Percentiles rank a stretch among this genome's conserved stretches.
phyloP scores from a whole-genome alignment of 1,140 invertebrate species.

The Gonioctena quinquepunctata region DNA sequence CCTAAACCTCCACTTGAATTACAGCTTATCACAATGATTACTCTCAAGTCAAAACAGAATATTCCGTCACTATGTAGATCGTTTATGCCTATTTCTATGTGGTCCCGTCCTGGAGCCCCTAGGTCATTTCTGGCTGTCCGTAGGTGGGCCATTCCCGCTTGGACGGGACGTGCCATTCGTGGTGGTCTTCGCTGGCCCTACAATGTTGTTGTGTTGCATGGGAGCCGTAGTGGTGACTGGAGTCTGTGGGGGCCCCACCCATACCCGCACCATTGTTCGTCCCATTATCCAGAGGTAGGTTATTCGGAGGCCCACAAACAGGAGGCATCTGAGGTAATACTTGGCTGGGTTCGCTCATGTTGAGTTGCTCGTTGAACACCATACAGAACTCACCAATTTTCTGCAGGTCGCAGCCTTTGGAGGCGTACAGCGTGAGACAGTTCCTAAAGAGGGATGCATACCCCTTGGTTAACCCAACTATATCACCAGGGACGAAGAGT shows the following conservation, averaged over 20 bases:
- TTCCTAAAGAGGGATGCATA: conserved; percentile 90
- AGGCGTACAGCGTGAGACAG: conserved; percentile 88
- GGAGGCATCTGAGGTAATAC: conserved; percentile 58
- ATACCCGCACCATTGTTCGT: conserved; percentile 53
- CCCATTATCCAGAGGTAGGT: conserved; percentile 51
- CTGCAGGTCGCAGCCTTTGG: conserved; percentile 86
- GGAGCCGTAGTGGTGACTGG: conserved; percentile 23
- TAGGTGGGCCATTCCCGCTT: conserved; percentile 34
- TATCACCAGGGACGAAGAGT: conserved; percentile 85
- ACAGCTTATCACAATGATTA: no score
- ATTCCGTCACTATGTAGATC: not conserved
- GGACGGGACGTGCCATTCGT: conserved; percentile 25
- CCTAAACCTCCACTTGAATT: no score
- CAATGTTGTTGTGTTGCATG: conserved; percentile 28
- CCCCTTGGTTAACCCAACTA: conserved; percentile 85
- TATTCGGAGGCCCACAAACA: conserved; percentile 51
- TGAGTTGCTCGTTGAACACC: conserved; percentile 85
- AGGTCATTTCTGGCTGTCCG: conserved; percentile 46
- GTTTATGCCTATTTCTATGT: conserved; percentile 46
- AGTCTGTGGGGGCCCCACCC: conserved; percentile 41
- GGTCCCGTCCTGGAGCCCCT: conserved; percentile 46
- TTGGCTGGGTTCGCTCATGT: conserved; percentile 88
- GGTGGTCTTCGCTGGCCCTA: conserved; percentile 15
- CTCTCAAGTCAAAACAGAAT: no score
- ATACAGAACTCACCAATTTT: conserved; percentile 87